Base-by-base conservation (phyloP, 2,797 vertebrate genomes). In the Megalops cyprinoides region DNA sequence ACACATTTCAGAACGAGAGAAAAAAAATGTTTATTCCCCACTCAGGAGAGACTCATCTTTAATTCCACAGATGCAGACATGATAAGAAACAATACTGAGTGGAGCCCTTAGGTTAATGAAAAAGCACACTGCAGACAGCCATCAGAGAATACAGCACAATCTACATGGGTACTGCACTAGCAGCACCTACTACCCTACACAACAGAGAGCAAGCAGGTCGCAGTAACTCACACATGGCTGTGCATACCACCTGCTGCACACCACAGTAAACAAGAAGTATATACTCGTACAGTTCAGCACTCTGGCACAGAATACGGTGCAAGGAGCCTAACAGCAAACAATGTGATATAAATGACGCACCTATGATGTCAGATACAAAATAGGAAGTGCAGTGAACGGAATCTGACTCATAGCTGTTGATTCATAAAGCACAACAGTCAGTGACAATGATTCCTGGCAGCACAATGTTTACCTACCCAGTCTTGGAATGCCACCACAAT, bases 1-100 rank as follows among this genome's bases (percentile, higher is more conserved):
- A 76, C 79, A 76, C 42, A 76, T 62, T 75, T 81, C 44, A 76
- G 23, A 75, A 75, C 15, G 39, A 81, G 79, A 76, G 49, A 81
- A 60, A 74, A 76, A 49, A 81, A 60, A 74, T 49, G 28, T 49
- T 73, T 34, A 34, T 46, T 10, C 4, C n/a, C n/a, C 39, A 20
- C 20, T 25, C 65, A 23, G 49, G 48, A 34, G 23, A 79, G 78
- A 31, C n/a, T 39, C 37, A 18, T 79, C 51, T 55, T 73, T 34
- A 12, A 42, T 69, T 55, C 18, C 65, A 14, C 48, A 71, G 48
- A 37, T 67, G 8, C 18, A 74, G 78, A 74, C 78, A 49, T 73
- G 65, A 74, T 79, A 42, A 79, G 67, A 79, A 74, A 73, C 51
- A 12, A 44, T 53, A 62, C 48, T 62, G 53, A 73, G 23, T 75